A percentile compares a stretch with the other conserved stretches of the same genome.
Evolutionary conservation across 2,113 vertebrate species (phyloP).

Genomic region (Microcebus murinus): DNA sequence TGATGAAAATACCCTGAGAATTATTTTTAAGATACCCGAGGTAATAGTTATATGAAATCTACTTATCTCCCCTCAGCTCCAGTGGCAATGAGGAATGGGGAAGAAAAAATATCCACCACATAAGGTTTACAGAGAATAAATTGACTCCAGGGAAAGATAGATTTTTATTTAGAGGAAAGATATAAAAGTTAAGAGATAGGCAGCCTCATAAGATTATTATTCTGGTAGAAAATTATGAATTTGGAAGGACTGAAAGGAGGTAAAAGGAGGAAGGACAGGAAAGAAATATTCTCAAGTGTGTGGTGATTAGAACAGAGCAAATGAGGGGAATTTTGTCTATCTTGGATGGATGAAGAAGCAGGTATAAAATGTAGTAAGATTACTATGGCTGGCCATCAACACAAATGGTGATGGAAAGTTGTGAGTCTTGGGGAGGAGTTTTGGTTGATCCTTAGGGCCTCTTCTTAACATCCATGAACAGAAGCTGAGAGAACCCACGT

Average conservation of each 20-base stretch:
- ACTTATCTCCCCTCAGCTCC: background rate
- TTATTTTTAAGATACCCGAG: background rate
- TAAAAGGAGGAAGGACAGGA: background rate
- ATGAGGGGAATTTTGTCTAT: fast-evolving
- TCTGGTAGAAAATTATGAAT: background rate
- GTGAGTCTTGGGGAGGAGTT: background rate
- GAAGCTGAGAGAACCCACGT: background rate
- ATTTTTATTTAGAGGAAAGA: background rate
- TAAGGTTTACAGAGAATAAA: background rate
- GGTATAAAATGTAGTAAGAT: background rate
- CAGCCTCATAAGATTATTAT: background rate
- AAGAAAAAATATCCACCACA: background rate
- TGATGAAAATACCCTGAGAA: background rate
- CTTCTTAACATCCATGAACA: background rate
- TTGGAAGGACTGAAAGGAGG: background rate
- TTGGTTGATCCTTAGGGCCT: background rate
- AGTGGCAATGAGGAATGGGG: background rate
- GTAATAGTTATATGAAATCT: background rate
- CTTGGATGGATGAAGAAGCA: background rate
- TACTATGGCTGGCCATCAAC: background rate
- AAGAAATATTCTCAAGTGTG: background rate
- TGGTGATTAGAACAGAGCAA: background rate
- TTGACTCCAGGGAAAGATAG: background rate
- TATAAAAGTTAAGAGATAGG: background rate
- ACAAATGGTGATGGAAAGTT: background rate